phyloP scores from a whole-genome alignment of 2,113 vertebrate species.

The Callipepla californica region DNA sequence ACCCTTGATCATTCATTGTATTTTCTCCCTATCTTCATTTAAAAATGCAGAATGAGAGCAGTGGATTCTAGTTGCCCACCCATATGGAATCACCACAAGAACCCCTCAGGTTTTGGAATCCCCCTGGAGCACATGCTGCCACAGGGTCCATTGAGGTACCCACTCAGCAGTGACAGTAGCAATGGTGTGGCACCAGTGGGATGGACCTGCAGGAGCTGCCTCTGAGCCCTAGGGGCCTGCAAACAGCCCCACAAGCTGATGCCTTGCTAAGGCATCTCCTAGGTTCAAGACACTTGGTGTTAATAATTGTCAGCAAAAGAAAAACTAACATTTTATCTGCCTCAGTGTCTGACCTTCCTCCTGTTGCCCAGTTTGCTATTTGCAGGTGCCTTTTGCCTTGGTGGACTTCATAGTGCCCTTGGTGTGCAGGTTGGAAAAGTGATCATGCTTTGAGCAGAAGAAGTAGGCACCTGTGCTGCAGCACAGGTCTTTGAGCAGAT shows the following conservation, averaged over 20 bases:
- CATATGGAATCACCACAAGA: not conserved
- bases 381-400: not conserved
- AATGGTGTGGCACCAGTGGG: not conserved
- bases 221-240: not conserved
- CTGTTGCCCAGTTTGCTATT: not conserved
- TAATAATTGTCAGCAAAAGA: not conserved
- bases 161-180: accelerated
- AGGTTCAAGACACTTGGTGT: not conserved
- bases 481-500: not conserved
- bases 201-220: not conserved
- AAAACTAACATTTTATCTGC: not conserved
- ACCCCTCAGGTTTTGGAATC: not conserved
- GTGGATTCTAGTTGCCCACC: not conserved
- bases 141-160: not conserved
- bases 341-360: not conserved
- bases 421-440: not conserved
- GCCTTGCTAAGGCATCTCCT: not conserved
- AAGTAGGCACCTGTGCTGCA: not conserved
- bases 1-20: not conserved
- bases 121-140: too few species aligned
- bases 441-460: not conserved
- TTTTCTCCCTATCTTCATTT: not conserved
- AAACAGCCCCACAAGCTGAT: not conserved
- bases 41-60: not conserved
- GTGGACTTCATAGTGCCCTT: not conserved